A percentile compares a stretch with the other conserved stretches of the same genome.
phyloP scores from a whole-genome alignment of 2,797 vertebrate species.

The Manis pentadactyla region DNA sequence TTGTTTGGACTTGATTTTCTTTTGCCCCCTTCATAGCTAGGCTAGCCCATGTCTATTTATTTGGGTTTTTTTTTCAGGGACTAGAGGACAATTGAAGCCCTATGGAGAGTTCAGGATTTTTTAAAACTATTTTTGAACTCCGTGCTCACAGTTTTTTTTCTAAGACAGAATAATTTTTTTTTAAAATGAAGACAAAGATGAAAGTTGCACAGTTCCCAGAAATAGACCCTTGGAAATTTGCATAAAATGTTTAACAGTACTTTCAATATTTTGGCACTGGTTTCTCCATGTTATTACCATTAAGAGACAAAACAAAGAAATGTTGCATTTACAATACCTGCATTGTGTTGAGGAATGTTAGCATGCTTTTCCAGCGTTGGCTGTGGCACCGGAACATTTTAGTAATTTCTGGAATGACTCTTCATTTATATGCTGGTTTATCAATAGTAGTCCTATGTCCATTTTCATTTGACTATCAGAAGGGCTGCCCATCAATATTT shows the following conservation, averaged over 20 bases:
- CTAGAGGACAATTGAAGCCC: background rate
- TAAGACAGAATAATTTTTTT: background rate
- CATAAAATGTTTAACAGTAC: background rate
- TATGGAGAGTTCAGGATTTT: background rate
- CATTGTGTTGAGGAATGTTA: background rate
- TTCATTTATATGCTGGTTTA: background rate
- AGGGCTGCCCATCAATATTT: background rate
- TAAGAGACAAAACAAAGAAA: slow-evolving; percentile 3
- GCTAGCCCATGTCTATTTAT: background rate
- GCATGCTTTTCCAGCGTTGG: background rate
- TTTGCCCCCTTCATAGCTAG: background rate
- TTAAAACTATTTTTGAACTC: background rate
- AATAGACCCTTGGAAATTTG: slow-evolving; percentile 11
- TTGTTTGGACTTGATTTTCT: background rate
- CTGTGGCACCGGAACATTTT: background rate
- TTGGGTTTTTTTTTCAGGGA: background rate
- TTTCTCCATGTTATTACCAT: background rate
- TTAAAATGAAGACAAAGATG: background rate
- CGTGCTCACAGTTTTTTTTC: background rate
- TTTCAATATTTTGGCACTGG: background rate
- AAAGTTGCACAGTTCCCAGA: background rate
- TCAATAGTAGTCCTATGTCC: background rate
- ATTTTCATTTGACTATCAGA: slow-evolving; percentile 4
- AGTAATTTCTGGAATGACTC: background rate
- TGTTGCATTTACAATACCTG: background rate